Base-by-base conservation (phyloP, 2,888 invertebrate species). In the Argyresthia albistria region DNA sequence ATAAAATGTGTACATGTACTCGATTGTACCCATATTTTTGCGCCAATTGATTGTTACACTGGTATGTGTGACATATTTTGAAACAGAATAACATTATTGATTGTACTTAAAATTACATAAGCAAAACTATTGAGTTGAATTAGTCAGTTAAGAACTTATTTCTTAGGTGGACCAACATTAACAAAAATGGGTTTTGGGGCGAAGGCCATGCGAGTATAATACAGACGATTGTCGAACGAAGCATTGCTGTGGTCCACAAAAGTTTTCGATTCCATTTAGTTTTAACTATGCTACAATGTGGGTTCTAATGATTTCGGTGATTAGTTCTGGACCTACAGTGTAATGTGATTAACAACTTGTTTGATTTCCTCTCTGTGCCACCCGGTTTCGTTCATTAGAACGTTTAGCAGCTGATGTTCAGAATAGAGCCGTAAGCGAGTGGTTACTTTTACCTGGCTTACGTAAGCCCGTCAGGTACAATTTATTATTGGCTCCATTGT, bases 391-490 rank as follows among this genome's bases (percentile, higher is more conserved):
- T 43, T 43, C 25, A 50, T 50, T 25, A 15, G 37, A 0, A 9
- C n/a, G 43, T 43, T 9, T 16, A 35, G n/a, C 60, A 60, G 66
- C 64, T 76, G 76, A 80, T 80, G 75, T 82, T 80, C 76, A 78
- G 71, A 79, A 73, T 73, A 76, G 67, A 73, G 69, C 68, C 61
- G 66, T 69, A 60, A 74, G 74, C 74, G 70, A 77, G 69, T 70
- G 76, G 77, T 76, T 73, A 86, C 84, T 84, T 86, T 86, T 86
- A 86, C 84, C 77, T 71, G 70, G 60, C 63, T 84, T 83, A 76
- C 77, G 78, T 80, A 86, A 86, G 62, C 57, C 60, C 64, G 73
- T 74, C 80, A 76, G 74, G 73, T 69, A 80, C 80, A 78, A 80
- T 83, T 86, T 84, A 82, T 77, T 81, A 81, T 80, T 70, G 77